Conservation (phyloP, 2,888 invertebrate genomes). For the Halocaridina rubra region DNA sequence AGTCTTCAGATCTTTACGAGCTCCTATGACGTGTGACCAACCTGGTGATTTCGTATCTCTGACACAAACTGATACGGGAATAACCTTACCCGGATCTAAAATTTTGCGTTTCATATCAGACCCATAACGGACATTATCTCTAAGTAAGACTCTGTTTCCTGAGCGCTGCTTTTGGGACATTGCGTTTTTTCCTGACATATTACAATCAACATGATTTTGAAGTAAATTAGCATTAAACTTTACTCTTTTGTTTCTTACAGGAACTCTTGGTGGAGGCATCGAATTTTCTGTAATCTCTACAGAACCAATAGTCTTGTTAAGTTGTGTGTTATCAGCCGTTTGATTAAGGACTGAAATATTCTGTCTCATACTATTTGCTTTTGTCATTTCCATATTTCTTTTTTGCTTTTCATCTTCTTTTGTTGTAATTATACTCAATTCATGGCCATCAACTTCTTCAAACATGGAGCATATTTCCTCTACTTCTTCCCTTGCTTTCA, state of each 20-base stretch:
- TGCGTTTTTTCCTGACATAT: not conserved
- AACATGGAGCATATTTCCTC: constrained; percentile 12
- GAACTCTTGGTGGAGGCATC: constrained; percentile 47
- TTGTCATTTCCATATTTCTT: not conserved
- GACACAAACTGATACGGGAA: not conserved
- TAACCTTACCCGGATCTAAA: constrained; percentile 17
- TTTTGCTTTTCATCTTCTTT: constrained; percentile 5
- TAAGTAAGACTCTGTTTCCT: not conserved
- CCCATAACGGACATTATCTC: constrained; percentile 38
- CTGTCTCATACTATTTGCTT: not conserved
- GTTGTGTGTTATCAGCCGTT: constrained; percentile 27
- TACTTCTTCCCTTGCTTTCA: constrained; percentile 6
- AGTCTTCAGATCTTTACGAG: constrained; percentile 43
- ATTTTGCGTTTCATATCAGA: constrained; percentile 36
- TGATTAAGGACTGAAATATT: constrained; percentile 12
- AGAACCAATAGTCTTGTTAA: not conserved
- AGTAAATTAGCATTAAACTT: not conserved
- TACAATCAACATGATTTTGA: not conserved
- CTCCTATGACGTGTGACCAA: constrained; percentile 59
- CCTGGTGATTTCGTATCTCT: constrained; percentile 54
- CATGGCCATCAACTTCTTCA: constrained; percentile 19
- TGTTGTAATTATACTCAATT: not conserved
- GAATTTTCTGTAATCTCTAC: not conserved
- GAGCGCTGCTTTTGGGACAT: too few relatives aligned
- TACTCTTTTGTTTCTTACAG: constrained; percentile 1